Evolutionary conservation across 2,113 vertebrate species (phyloP).

Genomic region (Dinomys branickii): DNA sequence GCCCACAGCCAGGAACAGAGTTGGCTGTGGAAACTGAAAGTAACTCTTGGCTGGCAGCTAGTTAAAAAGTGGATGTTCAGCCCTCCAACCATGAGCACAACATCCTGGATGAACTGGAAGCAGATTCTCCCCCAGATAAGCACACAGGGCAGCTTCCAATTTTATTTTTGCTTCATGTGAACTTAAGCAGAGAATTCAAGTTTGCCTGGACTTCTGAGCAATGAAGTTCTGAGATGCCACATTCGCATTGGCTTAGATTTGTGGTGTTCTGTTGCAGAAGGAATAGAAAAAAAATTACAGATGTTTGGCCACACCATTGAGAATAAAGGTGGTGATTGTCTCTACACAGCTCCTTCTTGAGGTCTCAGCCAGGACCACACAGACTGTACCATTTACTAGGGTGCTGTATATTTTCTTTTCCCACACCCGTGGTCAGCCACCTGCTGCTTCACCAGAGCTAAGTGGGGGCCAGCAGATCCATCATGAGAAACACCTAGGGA

Average conservation of each 20-base stretch:
- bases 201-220: neutral
- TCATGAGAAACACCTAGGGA: neutral
- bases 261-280: neutral
- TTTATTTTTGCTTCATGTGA: neutral
- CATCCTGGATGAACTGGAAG: neutral
- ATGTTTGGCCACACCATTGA: neutral
- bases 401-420: neutral
- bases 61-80: neutral
- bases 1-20: neutral
- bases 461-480: neutral
- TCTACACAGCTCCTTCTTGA: neutral
- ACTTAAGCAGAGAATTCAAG: neutral
- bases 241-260: neutral
- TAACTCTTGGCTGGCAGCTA: neutral
- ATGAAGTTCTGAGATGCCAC: neutral
- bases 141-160: neutral
- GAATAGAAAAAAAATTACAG: neutral
- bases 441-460: neutral
- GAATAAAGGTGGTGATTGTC: neutral
- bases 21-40: neutral
- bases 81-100: no score
- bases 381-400: neutral
- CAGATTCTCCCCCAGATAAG: neutral
- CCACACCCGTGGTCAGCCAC: neutral
- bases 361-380: neutral